phyloP scores from a whole-genome alignment of 2,113 vertebrate species.

The Aldabrachelys gigantea region DNA sequence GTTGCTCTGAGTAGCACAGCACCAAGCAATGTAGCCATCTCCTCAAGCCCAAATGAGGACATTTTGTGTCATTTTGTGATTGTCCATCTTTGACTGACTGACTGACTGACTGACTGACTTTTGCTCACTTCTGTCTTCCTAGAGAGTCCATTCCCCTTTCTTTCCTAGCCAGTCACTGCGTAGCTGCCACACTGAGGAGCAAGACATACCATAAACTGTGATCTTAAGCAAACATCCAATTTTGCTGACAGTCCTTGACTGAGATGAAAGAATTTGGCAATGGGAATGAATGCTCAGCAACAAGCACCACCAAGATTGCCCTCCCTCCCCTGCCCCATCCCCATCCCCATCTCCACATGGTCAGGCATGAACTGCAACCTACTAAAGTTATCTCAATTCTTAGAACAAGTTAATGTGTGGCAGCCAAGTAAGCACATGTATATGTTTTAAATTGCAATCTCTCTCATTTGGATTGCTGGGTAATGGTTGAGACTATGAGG shows the following conservation, averaged over 20 bases:
- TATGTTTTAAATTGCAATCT: too few relatives aligned
- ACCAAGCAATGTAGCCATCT: not conserved
- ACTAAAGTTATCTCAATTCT: not conserved
- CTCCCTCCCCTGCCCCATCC: not conserved
- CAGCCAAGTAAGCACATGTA: not conserved
- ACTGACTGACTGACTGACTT: not conserved
- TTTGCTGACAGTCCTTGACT: not conserved
- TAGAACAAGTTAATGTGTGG: not conserved
- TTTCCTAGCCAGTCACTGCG: not conserved
- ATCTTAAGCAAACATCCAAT: too few relatives aligned
- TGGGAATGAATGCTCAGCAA: not conserved
- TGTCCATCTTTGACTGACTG: not conserved
- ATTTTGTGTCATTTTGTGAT: not conserved
- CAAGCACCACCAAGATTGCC: not conserved
- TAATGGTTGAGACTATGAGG: too few relatives aligned
- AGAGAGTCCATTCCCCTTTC: not conserved
- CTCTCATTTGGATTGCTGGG: too few relatives aligned
- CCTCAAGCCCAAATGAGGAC: not conserved
- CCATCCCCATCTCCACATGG: not conserved
- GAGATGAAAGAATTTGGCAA: not conserved
- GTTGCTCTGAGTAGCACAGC: not conserved
- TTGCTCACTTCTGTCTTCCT: not conserved
- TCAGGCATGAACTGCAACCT: not conserved
- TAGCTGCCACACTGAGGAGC: not conserved
- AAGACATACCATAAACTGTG: not conserved